Conservation (phyloP, 2,113 vertebrate species). For the Rallus limicola region DNA sequence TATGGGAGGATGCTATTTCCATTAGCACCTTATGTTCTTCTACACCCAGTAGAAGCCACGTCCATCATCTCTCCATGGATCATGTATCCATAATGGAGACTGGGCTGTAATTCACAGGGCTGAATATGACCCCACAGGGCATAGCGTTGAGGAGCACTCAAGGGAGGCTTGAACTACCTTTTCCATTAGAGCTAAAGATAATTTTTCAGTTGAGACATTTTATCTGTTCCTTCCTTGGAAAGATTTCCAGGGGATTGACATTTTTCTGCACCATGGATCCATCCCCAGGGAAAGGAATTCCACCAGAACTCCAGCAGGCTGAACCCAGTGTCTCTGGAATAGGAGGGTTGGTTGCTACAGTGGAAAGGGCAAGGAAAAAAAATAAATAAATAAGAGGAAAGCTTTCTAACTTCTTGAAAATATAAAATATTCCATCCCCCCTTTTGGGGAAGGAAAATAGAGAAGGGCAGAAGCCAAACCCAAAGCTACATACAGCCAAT, state of each 20-base stretch:
- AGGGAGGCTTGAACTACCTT: neutral
- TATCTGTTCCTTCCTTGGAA: neutral
- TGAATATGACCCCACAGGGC: neutral
- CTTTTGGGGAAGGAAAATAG: neutral
- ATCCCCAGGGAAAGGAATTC: neutral
- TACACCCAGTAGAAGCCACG: rapidly evolving
- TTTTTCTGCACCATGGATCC: neutral
- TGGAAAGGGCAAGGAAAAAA: neutral
- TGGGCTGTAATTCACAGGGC: neutral
- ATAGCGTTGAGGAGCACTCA: neutral
- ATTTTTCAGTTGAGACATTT: neutral
- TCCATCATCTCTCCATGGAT: neutral
- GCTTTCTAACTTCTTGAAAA: neutral
- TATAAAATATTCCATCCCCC: neutral
- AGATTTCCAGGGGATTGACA: neutral
- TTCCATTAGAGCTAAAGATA: neutral
- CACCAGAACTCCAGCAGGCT: neutral
- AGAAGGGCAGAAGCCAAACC: neutral
- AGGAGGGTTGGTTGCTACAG: neutral
- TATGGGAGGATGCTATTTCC: neutral
- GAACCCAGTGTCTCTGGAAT: neutral
- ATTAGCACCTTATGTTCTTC: neutral
- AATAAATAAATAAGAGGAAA: neutral
- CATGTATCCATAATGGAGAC: neutral
- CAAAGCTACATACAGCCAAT: neutral